phyloP scores from a whole-genome alignment of 1,140 invertebrate species.

The Neelides sp. region DNA sequence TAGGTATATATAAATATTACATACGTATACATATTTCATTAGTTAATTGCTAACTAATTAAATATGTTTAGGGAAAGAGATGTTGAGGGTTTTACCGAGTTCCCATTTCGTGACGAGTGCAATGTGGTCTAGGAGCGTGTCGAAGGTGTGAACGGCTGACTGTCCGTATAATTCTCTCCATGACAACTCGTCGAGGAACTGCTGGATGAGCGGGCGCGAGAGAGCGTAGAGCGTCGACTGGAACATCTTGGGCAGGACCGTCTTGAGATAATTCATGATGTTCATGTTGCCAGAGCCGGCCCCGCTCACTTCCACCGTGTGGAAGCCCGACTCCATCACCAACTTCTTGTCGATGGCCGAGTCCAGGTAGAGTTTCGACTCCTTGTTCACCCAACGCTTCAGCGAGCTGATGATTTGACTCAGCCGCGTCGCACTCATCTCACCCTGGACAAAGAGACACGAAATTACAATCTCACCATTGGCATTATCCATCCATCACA shows the following conservation, averaged over 20 bases:
- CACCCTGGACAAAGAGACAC: no score
- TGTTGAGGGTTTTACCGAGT: conserved; percentile 36
- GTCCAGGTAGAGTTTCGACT: conserved; percentile 65
- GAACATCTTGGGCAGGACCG: conserved; percentile 77
- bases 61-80: not conserved
- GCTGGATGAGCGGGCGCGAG: conserved; percentile 70
- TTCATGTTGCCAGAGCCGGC: conserved; percentile 17
- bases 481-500: conserved; percentile 46
- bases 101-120: conserved; percentile 58
- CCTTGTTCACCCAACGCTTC: conserved; percentile 57
- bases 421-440: no score
- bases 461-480: no score
- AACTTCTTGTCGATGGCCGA: conserved; percentile 59
- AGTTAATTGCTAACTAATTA: not conserved
- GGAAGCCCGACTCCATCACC: conserved; percentile 60
- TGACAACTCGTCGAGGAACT: conserved; percentile 74
- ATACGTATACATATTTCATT: conserved; percentile 1
- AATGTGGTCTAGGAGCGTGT: conserved; percentile 64
- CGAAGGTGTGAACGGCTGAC: conserved; percentile 60
- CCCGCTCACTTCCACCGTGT: conserved; percentile 43
- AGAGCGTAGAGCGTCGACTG: conserved; percentile 71
- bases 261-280: conserved; percentile 76
- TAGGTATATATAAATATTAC: conserved; percentile 17
- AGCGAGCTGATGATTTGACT: conserved; percentile 57
- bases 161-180: conserved; percentile 63